Evolutionary conservation across 2,888 invertebrate genomes (phyloP), one percentile per base, ranked within the genome.

Genomic region (Ormyrus labotus): DNA sequence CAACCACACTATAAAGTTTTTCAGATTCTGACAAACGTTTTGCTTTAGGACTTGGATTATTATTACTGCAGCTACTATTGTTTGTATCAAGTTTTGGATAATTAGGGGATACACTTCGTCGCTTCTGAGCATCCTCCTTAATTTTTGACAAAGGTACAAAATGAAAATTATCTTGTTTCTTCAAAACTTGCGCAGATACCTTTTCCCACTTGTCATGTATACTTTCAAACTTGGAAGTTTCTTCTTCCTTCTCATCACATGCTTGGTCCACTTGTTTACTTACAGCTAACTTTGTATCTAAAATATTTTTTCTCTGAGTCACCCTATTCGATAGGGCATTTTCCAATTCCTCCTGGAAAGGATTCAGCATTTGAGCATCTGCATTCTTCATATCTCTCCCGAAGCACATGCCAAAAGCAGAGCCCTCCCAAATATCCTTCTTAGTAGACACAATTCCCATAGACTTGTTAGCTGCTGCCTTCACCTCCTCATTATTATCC

Each of bases 331-430:
- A 82, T 0, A 85, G 45, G 2, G 84, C 84, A 63, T 82, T 85
- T 70, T 86, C 86, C 58, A 87, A 80, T 74, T 88, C 88, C 45
- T 87, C 84, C 69, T 87, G 85, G 65, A 87, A 88, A 7, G 86
- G 87, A 83, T 87, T 87, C n/a, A 86, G 85, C 13, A 85, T 65
- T 45, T 74, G 84, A 68, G 82, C 82, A 48, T 83, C 82, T 64
- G 82, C 67, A 82, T 85, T 84, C 51, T 84, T 85, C 77, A 75
- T 78, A 61, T 84, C 85, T 13, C 83, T 80, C 2, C 85, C 85
- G 19, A 85, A 85, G 65, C 85, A 85, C 78, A 84, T 85, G 45
- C 81, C 83, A 73, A 85, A 85, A 0, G 85, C 72, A 0, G 84
- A 85, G n/a, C 81, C 67, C 63, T 85, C 85, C 57, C 80, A 77